Conservation (phyloP, 2,888 invertebrate species). For the Sepiola atlantica region DNA sequence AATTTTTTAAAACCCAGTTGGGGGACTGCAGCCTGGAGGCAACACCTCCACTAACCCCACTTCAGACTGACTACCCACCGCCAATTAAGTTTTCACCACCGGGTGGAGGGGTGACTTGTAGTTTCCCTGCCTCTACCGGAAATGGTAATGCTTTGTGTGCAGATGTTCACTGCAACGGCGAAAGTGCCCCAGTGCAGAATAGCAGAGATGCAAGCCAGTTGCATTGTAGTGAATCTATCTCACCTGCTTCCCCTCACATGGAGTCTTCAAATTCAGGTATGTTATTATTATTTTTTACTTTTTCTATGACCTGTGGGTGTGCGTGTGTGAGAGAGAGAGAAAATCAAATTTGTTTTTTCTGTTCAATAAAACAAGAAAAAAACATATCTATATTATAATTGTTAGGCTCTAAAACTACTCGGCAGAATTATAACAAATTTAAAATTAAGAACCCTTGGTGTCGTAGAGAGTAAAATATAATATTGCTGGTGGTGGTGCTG, state of each 20-base stretch:
- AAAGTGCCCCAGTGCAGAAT: background rate
- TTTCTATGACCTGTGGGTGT: too few relatives aligned
- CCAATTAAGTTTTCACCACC: background rate
- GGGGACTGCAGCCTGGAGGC: background rate
- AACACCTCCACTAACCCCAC: constrained; percentile 14
- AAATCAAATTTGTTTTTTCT: too few relatives aligned
- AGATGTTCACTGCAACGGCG: background rate
- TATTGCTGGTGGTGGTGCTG: too few relatives aligned
- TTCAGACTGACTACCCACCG: constrained; percentile 22
- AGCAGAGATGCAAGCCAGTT: background rate
- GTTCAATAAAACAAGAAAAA: too few relatives aligned
- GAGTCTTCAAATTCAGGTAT: constrained; percentile 35
- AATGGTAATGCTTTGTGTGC: background rate
- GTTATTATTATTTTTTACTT: background rate
- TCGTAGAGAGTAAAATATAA: too few relatives aligned
- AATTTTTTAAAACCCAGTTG: constrained; percentile 22
- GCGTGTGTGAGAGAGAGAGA: too few relatives aligned
- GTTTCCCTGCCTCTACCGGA: background rate
- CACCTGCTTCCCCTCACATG: constrained; percentile 34
- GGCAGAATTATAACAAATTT: too few relatives aligned
- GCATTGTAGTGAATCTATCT: background rate
- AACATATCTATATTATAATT: too few relatives aligned
- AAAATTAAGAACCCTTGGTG: too few relatives aligned
- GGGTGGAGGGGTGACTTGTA: background rate
- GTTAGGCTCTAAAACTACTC: too few relatives aligned